phyloP scores from a whole-genome alignment of 1,140 invertebrate genomes.

The Hyles vespertilio region DNA sequence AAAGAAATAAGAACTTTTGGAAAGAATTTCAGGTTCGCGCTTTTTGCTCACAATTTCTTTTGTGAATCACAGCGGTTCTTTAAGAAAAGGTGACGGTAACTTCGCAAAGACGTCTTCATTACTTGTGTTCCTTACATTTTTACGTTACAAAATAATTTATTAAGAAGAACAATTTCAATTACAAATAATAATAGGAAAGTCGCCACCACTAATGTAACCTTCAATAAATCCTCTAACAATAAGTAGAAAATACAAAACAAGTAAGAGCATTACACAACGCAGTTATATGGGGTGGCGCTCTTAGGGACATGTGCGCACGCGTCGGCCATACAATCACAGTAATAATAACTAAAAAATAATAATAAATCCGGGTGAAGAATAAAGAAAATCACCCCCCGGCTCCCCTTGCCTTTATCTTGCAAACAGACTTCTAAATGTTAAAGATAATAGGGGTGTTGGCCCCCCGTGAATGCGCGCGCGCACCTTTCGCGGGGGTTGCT shows the following conservation, averaged over 20 bases:
- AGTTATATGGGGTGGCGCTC: constrained; percentile 44
- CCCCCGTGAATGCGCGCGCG: constrained; percentile 43
- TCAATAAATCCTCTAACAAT: constrained; percentile 66
- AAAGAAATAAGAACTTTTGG: too few species aligned
- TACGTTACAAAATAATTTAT: too few species aligned
- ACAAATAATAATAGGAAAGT: constrained; percentile 30
- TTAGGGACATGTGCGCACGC: constrained; percentile 70
- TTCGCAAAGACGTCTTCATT: too few species aligned
- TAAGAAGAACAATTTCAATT: too few species aligned
- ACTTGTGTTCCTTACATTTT: too few species aligned
- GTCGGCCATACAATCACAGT: constrained; percentile 62
- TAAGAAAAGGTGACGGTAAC: too few species aligned
- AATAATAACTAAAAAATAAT: constrained; percentile 75
- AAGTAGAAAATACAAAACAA: constrained; percentile 53
- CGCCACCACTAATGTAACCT: constrained; percentile 54
- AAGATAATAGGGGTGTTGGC: constrained; percentile 68
- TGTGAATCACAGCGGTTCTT: too few species aligned
- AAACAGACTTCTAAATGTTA: constrained; percentile 71
- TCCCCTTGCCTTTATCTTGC: constrained; percentile 74
- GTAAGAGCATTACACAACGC: constrained; percentile 63
- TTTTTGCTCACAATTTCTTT: too few species aligned
- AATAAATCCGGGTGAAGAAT: constrained; percentile 75
- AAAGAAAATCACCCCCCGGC: constrained; percentile 72
- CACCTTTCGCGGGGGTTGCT: constrained; percentile 66
- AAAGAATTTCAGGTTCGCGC: too few species aligned